Percentiles rank a stretch among this genome's conserved stretches.
phyloP scores from a whole-genome alignment of 2,113 vertebrate species.

The Larimichthys crocea region DNA sequence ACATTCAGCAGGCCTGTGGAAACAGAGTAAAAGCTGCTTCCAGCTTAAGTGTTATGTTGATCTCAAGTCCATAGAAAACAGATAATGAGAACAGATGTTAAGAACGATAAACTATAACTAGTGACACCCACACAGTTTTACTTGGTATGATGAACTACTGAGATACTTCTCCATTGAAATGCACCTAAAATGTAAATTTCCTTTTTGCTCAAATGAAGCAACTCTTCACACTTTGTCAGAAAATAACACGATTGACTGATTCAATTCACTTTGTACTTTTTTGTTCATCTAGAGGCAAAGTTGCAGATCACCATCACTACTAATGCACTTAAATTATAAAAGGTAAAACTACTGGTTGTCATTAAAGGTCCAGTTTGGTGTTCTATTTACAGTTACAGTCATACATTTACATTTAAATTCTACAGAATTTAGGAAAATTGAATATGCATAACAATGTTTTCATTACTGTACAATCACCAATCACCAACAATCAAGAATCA shows the following conservation, averaged over 20 bases:
- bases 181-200: background rate
- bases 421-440: too few species aligned
- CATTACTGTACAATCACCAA: too few species aligned
- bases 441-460: too few species aligned
- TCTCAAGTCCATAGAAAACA: background rate
- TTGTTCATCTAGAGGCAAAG: too few species aligned
- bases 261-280: too few species aligned
- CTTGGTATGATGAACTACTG: background rate
- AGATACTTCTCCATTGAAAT: background rate
- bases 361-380: too few species aligned
- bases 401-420: too few species aligned
- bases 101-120: background rate
- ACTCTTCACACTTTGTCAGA: background rate
- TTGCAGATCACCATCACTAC: too few species aligned
- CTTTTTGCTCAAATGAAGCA: background rate
- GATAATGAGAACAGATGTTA: background rate
- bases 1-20: constrained; percentile 21
- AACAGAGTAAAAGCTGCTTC: background rate
- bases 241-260: background rate
- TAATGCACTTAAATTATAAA: too few species aligned
- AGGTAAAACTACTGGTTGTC: too few species aligned
- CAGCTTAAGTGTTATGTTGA: background rate
- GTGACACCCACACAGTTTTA: background rate
- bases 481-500: too few species aligned
- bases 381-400: too few species aligned